A percentile compares a stretch with the other conserved stretches of the same genome.
Evolutionary conservation across 2,113 vertebrate genomes (phyloP).

Genomic region (Pterocles gutturalis): DNA sequence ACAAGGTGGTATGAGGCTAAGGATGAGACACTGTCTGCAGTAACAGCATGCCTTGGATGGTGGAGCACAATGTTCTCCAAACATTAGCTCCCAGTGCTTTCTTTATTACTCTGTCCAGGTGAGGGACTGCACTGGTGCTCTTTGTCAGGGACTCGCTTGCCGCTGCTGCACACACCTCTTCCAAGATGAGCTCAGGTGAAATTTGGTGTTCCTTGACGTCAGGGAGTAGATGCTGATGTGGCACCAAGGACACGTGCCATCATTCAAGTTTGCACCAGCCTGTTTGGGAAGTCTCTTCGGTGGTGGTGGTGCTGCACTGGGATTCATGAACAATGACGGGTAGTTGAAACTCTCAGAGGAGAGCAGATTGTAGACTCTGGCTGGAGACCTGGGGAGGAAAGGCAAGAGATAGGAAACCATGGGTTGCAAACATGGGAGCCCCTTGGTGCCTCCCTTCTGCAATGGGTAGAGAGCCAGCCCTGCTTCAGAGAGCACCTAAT

Average conservation of each 20-base stretch:
- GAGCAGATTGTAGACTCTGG: neutral
- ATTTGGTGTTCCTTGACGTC: neutral
- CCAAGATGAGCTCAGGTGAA: neutral
- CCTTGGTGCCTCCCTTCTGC: neutral
- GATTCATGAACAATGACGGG: neutral
- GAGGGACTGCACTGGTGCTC: neutral
- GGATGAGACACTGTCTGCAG: neutral
- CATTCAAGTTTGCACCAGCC: neutral
- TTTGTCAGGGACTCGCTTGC: neutral
- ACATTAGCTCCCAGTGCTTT: neutral
- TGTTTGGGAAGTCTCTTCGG: neutral
- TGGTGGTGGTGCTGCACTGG: neutral
- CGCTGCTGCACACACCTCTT: neutral
- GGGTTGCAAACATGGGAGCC: too few species aligned
- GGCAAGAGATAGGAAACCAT: neutral
- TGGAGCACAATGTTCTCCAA: neutral
- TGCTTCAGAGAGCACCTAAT: neutral
- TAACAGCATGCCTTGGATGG: neutral
- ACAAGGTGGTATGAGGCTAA: neutral
- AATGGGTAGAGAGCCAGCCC: neutral
- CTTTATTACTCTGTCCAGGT: neutral
- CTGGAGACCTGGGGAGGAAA: slow-evolving; percentile 9
- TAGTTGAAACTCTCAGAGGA: neutral
- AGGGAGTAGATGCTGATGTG: neutral
- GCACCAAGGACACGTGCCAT: neutral